These are phyloP conservation scores for Mellilla xanthometata DNA, from an alignment of 2,888 invertebrate genomes.

Conservation along the genomic window DNA sequence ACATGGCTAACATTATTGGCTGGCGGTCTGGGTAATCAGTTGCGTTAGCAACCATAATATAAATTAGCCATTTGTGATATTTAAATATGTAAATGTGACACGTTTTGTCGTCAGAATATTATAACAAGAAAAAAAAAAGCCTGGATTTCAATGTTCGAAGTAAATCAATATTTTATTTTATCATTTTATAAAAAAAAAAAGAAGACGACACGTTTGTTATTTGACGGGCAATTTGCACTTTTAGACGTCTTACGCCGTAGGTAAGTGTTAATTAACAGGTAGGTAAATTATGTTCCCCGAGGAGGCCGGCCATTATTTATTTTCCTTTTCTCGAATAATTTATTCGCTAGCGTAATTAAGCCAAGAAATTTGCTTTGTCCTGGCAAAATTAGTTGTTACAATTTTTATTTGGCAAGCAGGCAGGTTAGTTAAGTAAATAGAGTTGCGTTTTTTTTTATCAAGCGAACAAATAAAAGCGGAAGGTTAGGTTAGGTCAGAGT, in stretches of 20 bases:
- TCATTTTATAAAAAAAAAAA: too few relatives aligned
- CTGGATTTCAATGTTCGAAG: too few relatives aligned
- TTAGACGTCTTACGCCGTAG: slow-evolving; percentile 22
- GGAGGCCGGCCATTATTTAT: slow-evolving; percentile 23
- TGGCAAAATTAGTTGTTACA: slow-evolving; percentile 16
- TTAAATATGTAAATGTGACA: too few relatives aligned
- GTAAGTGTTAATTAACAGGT: slow-evolving; percentile 32
- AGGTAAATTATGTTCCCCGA: slow-evolving; percentile 30
- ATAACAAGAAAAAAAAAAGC: too few relatives aligned
- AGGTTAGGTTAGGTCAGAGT: too few relatives aligned
- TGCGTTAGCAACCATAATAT: too few relatives aligned
- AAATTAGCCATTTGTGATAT: too few relatives aligned
- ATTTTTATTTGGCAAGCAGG: slow-evolving; percentile 3
- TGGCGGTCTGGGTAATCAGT: too few relatives aligned
- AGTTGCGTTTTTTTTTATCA: background rate
- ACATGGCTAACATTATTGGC: too few relatives aligned
- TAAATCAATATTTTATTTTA: too few relatives aligned
- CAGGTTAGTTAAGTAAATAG: background rate
- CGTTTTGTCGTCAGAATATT: too few relatives aligned
- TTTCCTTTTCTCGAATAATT: slow-evolving; percentile 31
- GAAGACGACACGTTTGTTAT: slow-evolving; percentile 13
- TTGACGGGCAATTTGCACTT: slow-evolving; percentile 29
- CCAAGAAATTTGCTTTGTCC: slow-evolving; percentile 21
- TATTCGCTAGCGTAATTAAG: slow-evolving; percentile 30
- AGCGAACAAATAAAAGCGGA: too few relatives aligned